Conservation (phyloP, 1,140 invertebrate genomes). For the Spodoptera litura region DNA sequence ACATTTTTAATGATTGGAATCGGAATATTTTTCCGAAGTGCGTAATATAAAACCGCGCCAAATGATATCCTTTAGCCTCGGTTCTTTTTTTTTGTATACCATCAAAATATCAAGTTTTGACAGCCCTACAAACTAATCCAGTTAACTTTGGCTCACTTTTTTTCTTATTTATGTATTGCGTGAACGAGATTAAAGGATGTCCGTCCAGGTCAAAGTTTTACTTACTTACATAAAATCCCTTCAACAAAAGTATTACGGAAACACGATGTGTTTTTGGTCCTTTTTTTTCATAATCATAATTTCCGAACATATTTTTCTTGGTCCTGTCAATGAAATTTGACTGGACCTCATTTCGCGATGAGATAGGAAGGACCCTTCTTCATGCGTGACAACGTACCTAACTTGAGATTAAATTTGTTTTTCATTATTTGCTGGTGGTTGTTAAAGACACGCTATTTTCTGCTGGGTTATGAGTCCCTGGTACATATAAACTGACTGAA, state of each 20-base stretch:
- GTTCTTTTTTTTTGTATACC: background rate
- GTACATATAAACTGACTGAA: too few relatives aligned
- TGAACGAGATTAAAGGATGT: constrained; percentile 4
- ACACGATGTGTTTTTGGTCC: background rate
- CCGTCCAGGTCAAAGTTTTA: constrained; percentile 18
- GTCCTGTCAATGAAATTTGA: constrained; percentile 18
- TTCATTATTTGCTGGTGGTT: background rate
- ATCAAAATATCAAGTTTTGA: constrained; percentile 8
- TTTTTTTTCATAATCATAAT: background rate
- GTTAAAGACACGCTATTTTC: background rate
- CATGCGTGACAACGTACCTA: background rate
- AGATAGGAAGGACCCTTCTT: background rate
- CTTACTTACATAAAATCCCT: constrained; percentile 9
- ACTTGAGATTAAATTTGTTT: background rate
- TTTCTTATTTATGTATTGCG: constrained; percentile 22
- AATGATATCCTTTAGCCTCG: background rate
- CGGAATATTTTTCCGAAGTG: background rate
- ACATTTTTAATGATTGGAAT: background rate
- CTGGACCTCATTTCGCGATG: background rate
- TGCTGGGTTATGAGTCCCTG: too few relatives aligned
- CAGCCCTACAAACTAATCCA: constrained; percentile 16
- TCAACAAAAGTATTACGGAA: constrained; percentile 10
- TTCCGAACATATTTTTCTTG: background rate
- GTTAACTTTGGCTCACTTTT: background rate
- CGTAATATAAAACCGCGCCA: background rate